A percentile compares a stretch with the other conserved stretches of the same genome.
phyloP scores from a whole-genome alignment of 2,888 invertebrate species.

The Trissonchulus latispiculum region DNA sequence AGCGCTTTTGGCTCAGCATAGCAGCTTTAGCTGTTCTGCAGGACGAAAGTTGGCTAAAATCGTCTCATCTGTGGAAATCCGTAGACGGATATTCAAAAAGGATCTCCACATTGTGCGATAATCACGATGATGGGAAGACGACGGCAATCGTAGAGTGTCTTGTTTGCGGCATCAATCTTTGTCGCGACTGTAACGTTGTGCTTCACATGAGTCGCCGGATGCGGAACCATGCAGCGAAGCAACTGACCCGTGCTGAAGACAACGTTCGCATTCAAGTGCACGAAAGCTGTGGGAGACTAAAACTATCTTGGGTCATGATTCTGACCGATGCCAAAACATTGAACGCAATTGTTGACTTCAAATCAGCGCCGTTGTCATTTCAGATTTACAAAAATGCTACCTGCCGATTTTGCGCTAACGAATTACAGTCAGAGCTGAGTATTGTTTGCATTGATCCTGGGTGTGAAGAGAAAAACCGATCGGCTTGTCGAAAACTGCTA shows the following conservation, averaged over 20 bases:
- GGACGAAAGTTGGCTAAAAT: slow-evolving; percentile 16
- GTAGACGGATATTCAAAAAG: background rate
- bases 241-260: slow-evolving; percentile 24
- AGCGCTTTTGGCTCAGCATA: slow-evolving; percentile 1
- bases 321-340: slow-evolving; percentile 83
- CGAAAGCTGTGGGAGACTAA: slow-evolving; percentile 71
- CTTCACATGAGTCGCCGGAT: slow-evolving; percentile 81
- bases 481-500: slow-evolving; percentile 70
- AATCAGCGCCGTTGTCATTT: too few relatives aligned
- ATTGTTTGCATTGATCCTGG: slow-evolving; percentile 80
- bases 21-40: slow-evolving; percentile 1
- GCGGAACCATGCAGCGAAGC: slow-evolving; percentile 68
- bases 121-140: slow-evolving; percentile 84
- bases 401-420: slow-evolving; percentile 81
- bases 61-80: slow-evolving; percentile 8
- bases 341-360: slow-evolving; percentile 68
- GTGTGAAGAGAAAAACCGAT: slow-evolving; percentile 72
- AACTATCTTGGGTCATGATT: slow-evolving; percentile 84
- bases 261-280: slow-evolving; percentile 23
- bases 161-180: slow-evolving; percentile 59
- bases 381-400: background rate
- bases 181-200: slow-evolving; percentile 89
- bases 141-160: slow-evolving; percentile 83
- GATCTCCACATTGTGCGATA: slow-evolving; percentile 64
- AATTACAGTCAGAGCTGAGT: slow-evolving; percentile 66